Percentiles rank a stretch among this genome's conserved stretches.
These are phyloP conservation scores for Lacanobia wlatinum DNA, from an alignment of 2,888 invertebrate genomes.

Conservation along the genomic window DNA sequence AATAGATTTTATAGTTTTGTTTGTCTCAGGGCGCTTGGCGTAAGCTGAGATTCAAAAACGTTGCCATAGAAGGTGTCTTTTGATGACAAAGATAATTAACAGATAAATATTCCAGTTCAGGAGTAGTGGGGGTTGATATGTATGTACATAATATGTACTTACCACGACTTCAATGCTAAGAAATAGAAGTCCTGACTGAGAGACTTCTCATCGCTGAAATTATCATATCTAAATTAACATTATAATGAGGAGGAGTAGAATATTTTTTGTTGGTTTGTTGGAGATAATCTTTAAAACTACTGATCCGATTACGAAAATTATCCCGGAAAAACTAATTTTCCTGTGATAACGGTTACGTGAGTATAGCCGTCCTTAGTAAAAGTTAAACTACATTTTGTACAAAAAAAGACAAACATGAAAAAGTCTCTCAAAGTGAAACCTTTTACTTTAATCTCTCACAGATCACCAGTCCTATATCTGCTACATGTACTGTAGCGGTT, in stretches of 20 bases:
- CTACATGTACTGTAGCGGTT: conserved; percentile 31
- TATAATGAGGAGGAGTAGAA: not conserved
- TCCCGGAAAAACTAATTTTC: not conserved
- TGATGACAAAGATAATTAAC: not conserved
- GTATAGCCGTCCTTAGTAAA: no score
- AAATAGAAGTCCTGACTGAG: not conserved
- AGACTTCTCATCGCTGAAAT: not conserved
- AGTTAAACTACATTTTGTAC: not conserved
- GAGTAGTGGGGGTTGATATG: no score
- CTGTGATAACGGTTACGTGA: not conserved
- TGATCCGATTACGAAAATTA: not conserved
- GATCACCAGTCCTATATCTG: not conserved
- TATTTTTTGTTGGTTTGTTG: no score
- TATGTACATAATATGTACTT: not conserved
- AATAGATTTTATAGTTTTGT: conserved; percentile 11
- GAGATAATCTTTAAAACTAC: not conserved
- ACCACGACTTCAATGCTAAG: not conserved
- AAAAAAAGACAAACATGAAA: not conserved
- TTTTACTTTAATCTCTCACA: not conserved
- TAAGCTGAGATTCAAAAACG: not conserved
- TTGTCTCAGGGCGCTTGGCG: not conserved
- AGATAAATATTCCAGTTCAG: not conserved
- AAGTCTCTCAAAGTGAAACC: not conserved
- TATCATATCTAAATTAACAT: not conserved
- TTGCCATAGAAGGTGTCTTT: no score